These are phyloP conservation scores for Panzeria rudis DNA, from an alignment of 2,888 invertebrate genomes.

Conservation along the genomic window DNA sequence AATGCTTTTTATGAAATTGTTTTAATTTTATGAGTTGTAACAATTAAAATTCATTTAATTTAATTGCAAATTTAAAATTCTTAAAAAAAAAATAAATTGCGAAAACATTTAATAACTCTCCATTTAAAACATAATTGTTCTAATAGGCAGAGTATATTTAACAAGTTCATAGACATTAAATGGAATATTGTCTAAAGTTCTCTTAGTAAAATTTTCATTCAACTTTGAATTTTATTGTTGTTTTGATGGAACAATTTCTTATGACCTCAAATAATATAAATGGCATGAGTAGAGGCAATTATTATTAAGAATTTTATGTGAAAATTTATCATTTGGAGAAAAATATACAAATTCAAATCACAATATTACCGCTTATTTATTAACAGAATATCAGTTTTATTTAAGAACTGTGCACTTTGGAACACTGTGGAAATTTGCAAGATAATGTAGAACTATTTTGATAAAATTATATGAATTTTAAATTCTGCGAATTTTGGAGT, in stretches of 20 bases:
- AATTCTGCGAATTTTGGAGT: no score
- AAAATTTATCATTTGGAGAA: background rate
- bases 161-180: conserved; percentile 33
- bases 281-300: conserved; percentile 16
- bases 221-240: conserved; percentile 16
- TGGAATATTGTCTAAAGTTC: conserved; percentile 55
- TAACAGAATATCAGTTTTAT: no score
- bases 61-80: conserved; percentile 49
- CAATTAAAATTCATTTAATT: conserved; percentile 55
- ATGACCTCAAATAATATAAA: conserved; percentile 41
- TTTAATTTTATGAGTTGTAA: conserved; percentile 18
- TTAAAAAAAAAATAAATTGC: conserved; percentile 15
- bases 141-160: background rate
- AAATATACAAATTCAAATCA: no score
- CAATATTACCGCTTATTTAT: no score
- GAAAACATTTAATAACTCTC: conserved; percentile 16
- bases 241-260: conserved; percentile 33
- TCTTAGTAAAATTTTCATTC: conserved; percentile 3
- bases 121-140: conserved; percentile 56
- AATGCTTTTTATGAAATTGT: conserved; percentile 12
- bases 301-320: conserved; percentile 16
- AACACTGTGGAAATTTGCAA: no score
- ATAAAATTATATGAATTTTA: no score
- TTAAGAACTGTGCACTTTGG: no score
- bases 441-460: no score